Percentiles rank a stretch among this genome's conserved stretches.
Conservation (phyloP, 2,888 invertebrate genomes). For the Apantesis nais region DNA sequence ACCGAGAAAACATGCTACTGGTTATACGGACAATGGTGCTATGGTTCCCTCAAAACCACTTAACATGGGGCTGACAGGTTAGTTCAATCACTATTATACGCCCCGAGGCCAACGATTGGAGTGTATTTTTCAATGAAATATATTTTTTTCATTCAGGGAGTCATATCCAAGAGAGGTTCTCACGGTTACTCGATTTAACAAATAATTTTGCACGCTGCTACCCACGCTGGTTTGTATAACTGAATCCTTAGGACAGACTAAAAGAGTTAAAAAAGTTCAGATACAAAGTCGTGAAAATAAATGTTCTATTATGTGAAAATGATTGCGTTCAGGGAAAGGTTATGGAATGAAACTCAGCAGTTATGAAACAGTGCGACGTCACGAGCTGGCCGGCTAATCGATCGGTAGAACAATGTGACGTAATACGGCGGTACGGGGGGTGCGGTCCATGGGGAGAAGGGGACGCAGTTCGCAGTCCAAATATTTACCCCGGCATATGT, state of each 20-base stretch:
- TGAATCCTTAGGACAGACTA: slow-evolving; percentile 31
- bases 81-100: slow-evolving; percentile 83
- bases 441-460: slow-evolving; percentile 55
- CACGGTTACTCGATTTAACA: slow-evolving; percentile 64
- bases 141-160: slow-evolving; percentile 72
- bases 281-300: slow-evolving; percentile 21
- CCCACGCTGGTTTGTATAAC: slow-evolving; percentile 37
- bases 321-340: slow-evolving; percentile 33
- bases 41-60: slow-evolving; percentile 82
- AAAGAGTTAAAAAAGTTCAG: slow-evolving; percentile 25
- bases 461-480: slow-evolving; percentile 70
- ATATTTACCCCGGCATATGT: slow-evolving; percentile 83
- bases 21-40: slow-evolving; percentile 75
- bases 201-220: slow-evolving; percentile 54
- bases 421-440: slow-evolving; percentile 65
- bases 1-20: slow-evolving; percentile 83
- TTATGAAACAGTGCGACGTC: slow-evolving; percentile 73
- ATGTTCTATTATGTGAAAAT: slow-evolving; percentile 40
- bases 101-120: slow-evolving; percentile 77
- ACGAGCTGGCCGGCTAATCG: slow-evolving; percentile 74
- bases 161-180: slow-evolving; percentile 68
- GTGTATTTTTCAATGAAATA: slow-evolving; percentile 70
- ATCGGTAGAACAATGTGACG: slow-evolving; percentile 82
- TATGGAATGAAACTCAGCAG: slow-evolving; percentile 52
- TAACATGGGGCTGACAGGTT: slow-evolving; percentile 86